Evolutionary conservation across 2,113 vertebrate species (phyloP).

Genomic region (Protobothrops flavoviridis): DNA sequence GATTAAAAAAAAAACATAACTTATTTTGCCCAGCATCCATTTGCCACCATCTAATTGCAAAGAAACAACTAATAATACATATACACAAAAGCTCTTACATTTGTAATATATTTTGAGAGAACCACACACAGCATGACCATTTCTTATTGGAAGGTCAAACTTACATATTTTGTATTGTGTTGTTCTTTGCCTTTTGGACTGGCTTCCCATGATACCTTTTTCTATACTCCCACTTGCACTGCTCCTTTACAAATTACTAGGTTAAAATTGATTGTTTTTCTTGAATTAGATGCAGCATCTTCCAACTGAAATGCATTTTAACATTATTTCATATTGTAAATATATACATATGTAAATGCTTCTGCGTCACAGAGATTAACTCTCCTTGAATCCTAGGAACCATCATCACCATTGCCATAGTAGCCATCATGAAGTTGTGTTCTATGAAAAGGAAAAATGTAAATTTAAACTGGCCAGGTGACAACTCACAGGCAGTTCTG

Average conservation of each 20-base stretch:
- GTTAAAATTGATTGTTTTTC: not conserved
- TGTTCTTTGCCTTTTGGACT: not conserved
- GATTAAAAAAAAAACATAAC: not conserved
- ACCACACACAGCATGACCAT: not conserved
- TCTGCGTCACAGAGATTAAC: not conserved
- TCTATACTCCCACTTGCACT: not conserved
- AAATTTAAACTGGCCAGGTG: constrained; percentile 2
- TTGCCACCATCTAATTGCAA: not conserved
- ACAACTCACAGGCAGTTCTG: not conserved
- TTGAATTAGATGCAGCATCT: not conserved
- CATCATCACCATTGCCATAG: not conserved
- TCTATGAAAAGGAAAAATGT: not conserved
- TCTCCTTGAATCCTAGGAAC: not conserved
- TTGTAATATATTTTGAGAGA: not conserved
- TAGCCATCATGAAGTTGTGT: not conserved
- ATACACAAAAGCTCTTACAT: not conserved
- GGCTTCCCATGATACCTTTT: not conserved
- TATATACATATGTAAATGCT: not conserved
- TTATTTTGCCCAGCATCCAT: not conserved
- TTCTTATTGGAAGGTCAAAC: not conserved
- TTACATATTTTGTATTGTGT: not conserved
- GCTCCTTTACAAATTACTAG: not conserved
- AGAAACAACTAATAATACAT: not conserved
- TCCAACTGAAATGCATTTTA: not conserved
- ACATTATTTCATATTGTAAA: not conserved